A percentile compares a stretch with the other conserved stretches of the same genome.
These are phyloP conservation scores for Drosophila sulfurigaster DNA, from an alignment of 1,140 invertebrate genomes.

Conservation along the genomic window DNA sequence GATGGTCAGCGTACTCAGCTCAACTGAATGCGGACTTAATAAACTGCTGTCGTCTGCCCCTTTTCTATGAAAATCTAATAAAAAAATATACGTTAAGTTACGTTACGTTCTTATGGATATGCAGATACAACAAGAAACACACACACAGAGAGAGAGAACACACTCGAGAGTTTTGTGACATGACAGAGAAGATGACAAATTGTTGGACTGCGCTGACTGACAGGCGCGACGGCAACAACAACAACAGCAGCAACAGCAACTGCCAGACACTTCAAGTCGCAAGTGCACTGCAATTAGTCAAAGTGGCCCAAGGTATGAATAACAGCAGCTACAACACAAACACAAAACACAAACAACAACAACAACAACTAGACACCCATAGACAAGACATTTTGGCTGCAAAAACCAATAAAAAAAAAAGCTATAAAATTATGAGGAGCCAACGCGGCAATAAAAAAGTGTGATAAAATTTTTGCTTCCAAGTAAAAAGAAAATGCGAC, in stretches of 20 bases:
- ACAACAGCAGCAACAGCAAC: constrained; percentile 41
- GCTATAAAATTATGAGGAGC: constrained; percentile 62
- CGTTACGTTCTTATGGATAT: constrained; percentile 47
- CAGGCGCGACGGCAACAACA: constrained; percentile 52
- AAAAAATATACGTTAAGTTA: constrained; percentile 37
- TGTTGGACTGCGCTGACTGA: constrained; percentile 72
- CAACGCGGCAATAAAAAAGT: constrained; percentile 49
- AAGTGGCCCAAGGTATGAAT: constrained; percentile 59
- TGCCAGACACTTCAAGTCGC: constrained; percentile 57
- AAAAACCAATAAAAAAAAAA: constrained; percentile 51
- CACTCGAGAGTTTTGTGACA: constrained; percentile 59
- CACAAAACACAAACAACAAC: constrained; percentile 10
- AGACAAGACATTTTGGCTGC: constrained; percentile 59
- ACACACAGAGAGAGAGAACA: constrained; percentile 23
- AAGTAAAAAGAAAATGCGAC: constrained; percentile 38
- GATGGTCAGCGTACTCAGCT: constrained; percentile 40
- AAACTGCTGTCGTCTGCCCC: constrained; percentile 42
- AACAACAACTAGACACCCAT: constrained; percentile 26
- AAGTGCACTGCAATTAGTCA: constrained; percentile 82
- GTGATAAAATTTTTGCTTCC: constrained; percentile 67
- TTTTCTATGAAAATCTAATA: constrained; percentile 78
- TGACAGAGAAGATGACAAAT: constrained; percentile 83
- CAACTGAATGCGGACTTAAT: constrained; percentile 32
- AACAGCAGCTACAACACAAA: constrained; percentile 32
- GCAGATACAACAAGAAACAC: constrained; percentile 12